Evolutionary conservation across 2,113 vertebrate genomes (phyloP).

Genomic region (Ochotona princeps): DNA sequence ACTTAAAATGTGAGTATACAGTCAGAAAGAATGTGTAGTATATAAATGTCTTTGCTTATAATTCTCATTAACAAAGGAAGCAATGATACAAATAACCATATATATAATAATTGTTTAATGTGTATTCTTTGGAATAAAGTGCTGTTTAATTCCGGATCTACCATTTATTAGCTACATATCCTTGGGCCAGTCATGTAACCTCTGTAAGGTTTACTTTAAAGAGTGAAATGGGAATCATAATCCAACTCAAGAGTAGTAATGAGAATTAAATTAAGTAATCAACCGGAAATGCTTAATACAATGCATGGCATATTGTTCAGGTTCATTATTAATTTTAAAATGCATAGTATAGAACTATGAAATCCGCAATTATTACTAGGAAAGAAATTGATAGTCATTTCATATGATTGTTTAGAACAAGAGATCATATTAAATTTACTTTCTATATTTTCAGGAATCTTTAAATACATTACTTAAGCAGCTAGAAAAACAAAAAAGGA

Average conservation of each 20-base stretch:
- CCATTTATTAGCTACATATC: neutral
- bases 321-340: neutral
- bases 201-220: neutral
- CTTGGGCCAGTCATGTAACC: neutral
- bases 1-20: neutral
- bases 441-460: constrained; percentile 84
- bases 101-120: neutral
- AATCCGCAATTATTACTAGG: neutral
- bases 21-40: neutral
- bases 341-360: neutral
- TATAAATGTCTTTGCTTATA: constrained; percentile 26
- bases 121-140: neutral
- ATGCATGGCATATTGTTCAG: neutral
- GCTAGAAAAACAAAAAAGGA: constrained; percentile 88
- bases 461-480: constrained; percentile 89
- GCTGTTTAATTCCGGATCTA: neutral
- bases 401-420: constrained; percentile 28
- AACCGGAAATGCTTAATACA: neutral
- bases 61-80: neutral
- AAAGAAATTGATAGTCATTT: neutral
- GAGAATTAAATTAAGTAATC: neutral
- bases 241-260: neutral
- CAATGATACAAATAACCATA: neutral
- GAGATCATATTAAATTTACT: constrained; percentile 64
- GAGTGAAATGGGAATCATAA: constrained; percentile 47